These are phyloP conservation scores for Leptinotarsa juncta DNA, from an alignment of 2,888 invertebrate genomes.

Conservation along the genomic window DNA sequence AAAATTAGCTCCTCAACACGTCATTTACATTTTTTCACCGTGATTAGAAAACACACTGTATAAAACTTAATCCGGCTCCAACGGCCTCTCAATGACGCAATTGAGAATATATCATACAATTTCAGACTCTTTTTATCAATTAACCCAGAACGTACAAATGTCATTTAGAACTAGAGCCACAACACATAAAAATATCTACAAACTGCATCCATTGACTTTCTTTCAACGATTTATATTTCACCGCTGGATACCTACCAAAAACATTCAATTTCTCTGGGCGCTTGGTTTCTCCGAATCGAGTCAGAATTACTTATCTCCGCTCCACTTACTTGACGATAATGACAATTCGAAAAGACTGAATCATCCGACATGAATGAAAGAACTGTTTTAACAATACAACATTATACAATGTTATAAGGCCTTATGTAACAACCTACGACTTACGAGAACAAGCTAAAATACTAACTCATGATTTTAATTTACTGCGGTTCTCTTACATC, in stretches of 20 bases:
- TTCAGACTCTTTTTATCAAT: too few species aligned
- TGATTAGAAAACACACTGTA: too few species aligned
- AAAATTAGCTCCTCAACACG: too few species aligned
- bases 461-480: conserved; percentile 29
- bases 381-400: conserved; percentile 19
- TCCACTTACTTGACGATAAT: conserved; percentile 8
- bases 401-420: conserved; percentile 21
- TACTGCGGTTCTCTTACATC: conserved; percentile 22
- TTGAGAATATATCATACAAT: too few species aligned
- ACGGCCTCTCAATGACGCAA: too few species aligned
- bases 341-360: conserved; percentile 20
- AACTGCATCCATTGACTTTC: too few species aligned
- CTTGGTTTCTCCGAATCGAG: background rate
- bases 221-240: background rate
- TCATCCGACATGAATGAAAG: conserved; percentile 20
- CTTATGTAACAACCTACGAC: conserved; percentile 28
- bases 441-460: conserved; percentile 20
- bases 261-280: conserved; percentile 4
- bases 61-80: too few species aligned
- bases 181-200: too few species aligned
- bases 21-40: too few species aligned
- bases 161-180: too few species aligned
- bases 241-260: background rate
- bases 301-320: background rate
- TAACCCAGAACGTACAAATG: too few species aligned